Evolutionary conservation across 1,140 invertebrate species (phyloP), one percentile per base, ranked within the genome.

Genomic region (Drosophila punjabiensis): DNA sequence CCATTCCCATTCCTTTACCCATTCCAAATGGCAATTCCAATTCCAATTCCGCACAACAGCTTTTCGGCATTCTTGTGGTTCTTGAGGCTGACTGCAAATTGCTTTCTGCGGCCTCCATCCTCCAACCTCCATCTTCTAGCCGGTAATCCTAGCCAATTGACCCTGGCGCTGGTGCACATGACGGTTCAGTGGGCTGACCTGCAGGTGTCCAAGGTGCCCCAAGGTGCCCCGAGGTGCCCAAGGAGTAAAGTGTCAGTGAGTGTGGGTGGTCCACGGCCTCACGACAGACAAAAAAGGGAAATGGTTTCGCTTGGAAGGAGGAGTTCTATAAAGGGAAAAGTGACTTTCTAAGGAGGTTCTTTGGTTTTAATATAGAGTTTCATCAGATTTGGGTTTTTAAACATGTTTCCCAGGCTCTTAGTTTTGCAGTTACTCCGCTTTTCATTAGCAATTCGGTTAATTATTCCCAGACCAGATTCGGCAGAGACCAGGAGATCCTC

Each of bases 31-130:
- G 30, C 62, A 69, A 52, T 82, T 47, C 52, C 50, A 82, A 63
- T 82, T 73, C 62, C 63, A 76, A 60, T 67, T 76, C 62, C 32
- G 50, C 48, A 32, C 39, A 76, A 59, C 69, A 81, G 41, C 68
- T 43, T 73, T 74, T 74, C 71, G 69, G 65, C 81, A 84, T 84
- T 84, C 73, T 65, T 86, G 81, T 56, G 84, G 85, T 86, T 82
- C 68, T 81, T 65, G 74, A 64, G 65, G 75, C 53, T 52, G 83
- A 75, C 39, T 45, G 84, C 84, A 87, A 84, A 89, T 87, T 89
- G 81, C 67, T 87, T 85, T 81, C 55, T 78, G 75, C 52, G 64
- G 75, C 74, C 56, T 55, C 52, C 47, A 28, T 16, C 47, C 20
- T 4, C 47, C 32, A 24, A 10, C 33, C 8, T 33, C 33, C 24